Percentiles rank a stretch among this genome's conserved stretches.
These are phyloP conservation scores for Oncorhynchus mykiss DNA, from an alignment of 2,113 vertebrate species.

Conservation along the genomic window DNA sequence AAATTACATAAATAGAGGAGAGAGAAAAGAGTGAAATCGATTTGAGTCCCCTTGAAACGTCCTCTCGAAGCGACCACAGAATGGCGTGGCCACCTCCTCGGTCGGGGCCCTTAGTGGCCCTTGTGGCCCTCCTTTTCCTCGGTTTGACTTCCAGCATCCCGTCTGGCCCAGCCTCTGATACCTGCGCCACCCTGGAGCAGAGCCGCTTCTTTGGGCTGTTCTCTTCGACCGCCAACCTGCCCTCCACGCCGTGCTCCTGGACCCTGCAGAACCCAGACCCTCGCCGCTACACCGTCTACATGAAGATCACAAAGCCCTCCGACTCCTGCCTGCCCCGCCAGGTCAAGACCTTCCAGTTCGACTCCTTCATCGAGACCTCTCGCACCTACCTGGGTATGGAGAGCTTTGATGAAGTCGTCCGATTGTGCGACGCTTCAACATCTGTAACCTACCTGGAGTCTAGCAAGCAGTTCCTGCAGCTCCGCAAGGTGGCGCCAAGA, in stretches of 20 bases:
- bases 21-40: slow-evolving; percentile 21
- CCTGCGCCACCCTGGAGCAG: slow-evolving; percentile 92
- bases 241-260: slow-evolving; percentile 86
- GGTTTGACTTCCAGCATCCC: slow-evolving; percentile 64
- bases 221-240: slow-evolving; percentile 84
- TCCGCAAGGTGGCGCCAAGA: slow-evolving; percentile 76
- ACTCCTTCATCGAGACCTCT: slow-evolving; percentile 95
- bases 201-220: slow-evolving; percentile 97
- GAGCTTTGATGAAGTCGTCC: slow-evolving; percentile 90
- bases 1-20: slow-evolving; percentile 41
- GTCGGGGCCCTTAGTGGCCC: slow-evolving; percentile 59
- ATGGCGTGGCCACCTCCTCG: slow-evolving; percentile 64
- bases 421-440: slow-evolving; percentile 85
- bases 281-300: slow-evolving; percentile 93
- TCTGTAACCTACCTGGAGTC: slow-evolving; percentile 88
- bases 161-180: slow-evolving; percentile 78
- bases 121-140: slow-evolving; percentile 56
- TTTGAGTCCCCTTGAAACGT: slow-evolving; percentile 19
- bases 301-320: slow-evolving; percentile 91
- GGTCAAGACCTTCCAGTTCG: slow-evolving; percentile 94
- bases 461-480: slow-evolving; percentile 91
- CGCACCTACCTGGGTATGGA: slow-evolving; percentile 98
- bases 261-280: slow-evolving; percentile 98
- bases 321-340: slow-evolving; percentile 79
- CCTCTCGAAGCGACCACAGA: slow-evolving; percentile 41